Evolutionary conservation across 2,888 invertebrate genomes (phyloP), one percentile per base, ranked within the genome.

Genomic region (Eristalis arbustorum): DNA sequence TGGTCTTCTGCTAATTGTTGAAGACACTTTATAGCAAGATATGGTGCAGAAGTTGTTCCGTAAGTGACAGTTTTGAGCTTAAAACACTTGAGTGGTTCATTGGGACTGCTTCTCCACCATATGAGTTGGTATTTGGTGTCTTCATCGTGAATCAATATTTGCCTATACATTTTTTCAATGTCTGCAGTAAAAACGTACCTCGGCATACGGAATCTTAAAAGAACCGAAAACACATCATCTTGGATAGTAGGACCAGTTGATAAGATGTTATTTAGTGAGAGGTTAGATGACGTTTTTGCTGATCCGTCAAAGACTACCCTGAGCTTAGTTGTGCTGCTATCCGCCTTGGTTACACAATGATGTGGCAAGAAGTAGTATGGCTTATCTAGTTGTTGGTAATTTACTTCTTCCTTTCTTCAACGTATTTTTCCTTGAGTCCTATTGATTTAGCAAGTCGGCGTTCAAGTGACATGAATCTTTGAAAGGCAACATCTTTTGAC

Each of bases 381-480:
- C 40, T 42, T 72, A 28, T 40, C 6, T 25, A 72, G 40, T n/a
- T 62, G 25, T 34, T 23, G 23, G 18, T 57, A 22, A n/a, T 31
- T 10, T 23, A 69, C 14, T 37, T 69, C 69, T 59, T 42, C 22
- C 61, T 1, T 69, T 34, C 59, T 14, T 31, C 63, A 28, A 42
- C 18, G 40, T 66, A 5, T 66, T 66, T 22, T 22, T 64, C 22
- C 10, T 37, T 64, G 3, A 64, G 40, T 23, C 10, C 14, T 40
- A 40, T 14, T 66, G 37, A 66, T 66, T 66, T 40, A 13, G 37
- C 14, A 66, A 66, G 64, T 66, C 64, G n/a, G 28, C 64, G 66
- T 40, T 66, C 66, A 66, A 66, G 66, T 66, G 66, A 40, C 0
- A 66, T 40, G 42, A 66, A 23, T 66, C 66, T 28, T 66, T 66